Base-by-base conservation (phyloP, 92 coral and sea anemone genomes). In the Bergia sp. region DNA sequence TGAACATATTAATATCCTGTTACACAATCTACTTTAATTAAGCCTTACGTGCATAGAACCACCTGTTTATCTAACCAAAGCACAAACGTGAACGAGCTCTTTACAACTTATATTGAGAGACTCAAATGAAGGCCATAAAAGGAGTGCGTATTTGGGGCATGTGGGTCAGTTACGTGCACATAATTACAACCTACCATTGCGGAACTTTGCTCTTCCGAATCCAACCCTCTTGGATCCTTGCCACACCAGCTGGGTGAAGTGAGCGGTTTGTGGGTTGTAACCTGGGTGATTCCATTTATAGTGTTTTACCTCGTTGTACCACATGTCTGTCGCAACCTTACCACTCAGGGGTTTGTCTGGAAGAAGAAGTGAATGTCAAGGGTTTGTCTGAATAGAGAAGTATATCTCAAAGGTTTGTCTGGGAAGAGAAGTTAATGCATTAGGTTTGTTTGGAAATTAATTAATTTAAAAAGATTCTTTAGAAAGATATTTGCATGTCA, bases 191-290 rank as follows among this genome's bases (percentile, higher is more conserved):
- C 5, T 84, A 69, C 87, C 78, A 6, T 84, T 84, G 37, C 12
- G 18, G 55, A 66, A 84, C 16, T 84, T 69, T 37, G 87, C 87
- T 66, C 87, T 84, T 4, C 87, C 87, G 15, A 84, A 84, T 20
- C 87, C 87, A 0, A 84, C 87, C 0, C 87, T 74, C 23, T 44
- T 84, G 42, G 78, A 44, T 36, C 87, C 87, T 13, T 71, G 87
- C 87, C 87, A 84, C 43, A 84, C 87, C 18, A 84, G 5, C 44
- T 84, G 87, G 18, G 87, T 84, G 87, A 84, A 84, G 41, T 84
- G 87, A 29, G 87, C 87, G 36, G 87, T 84, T 8, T 71, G 55
- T 3, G 87, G 87, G 16, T 71, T 71, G 79, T 84, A 84, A 13
- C 87, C 87, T 3, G 87, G 87, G 55, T 47, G 79, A 1, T 71